phyloP scores from a whole-genome alignment of 2,797 vertebrate genomes.

The Glossophaga mutica region DNA sequence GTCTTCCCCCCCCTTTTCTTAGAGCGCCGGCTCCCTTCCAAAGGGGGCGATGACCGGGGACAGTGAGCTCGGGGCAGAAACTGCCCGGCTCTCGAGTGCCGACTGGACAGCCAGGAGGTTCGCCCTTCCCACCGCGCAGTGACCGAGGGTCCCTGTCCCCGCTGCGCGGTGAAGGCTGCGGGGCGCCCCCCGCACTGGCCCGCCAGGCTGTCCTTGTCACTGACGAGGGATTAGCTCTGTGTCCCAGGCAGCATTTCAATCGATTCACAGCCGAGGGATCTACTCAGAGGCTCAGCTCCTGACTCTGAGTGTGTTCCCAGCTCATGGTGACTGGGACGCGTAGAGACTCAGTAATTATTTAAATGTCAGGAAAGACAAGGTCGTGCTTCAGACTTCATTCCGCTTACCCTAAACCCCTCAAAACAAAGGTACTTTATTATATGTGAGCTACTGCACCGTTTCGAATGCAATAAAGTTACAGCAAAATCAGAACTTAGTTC shows the following conservation, averaged over 20 bases:
- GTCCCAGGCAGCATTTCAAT: neutral
- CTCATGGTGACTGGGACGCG: neutral
- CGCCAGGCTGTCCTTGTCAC: neutral
- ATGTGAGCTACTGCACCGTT: neutral
- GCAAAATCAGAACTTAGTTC: neutral
- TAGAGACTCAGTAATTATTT: neutral
- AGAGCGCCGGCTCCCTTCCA: neutral
- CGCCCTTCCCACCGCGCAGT: neutral
- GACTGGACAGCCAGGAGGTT: neutral
- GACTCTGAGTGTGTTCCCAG: neutral
- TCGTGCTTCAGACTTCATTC: neutral
- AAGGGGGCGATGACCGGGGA: neutral
- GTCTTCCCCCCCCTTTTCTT: neutral
- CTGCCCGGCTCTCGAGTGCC: neutral
- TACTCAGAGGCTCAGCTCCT: neutral
- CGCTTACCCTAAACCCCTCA: neutral
- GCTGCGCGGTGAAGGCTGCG: too few relatives aligned
- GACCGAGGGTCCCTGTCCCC: too few relatives aligned
- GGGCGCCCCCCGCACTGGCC: neutral
- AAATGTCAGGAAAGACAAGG: neutral
- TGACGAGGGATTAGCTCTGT: neutral
- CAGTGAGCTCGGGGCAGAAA: neutral
- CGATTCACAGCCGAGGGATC: neutral
- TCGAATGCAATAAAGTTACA: neutral
- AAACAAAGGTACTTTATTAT: neutral